These are phyloP conservation scores for Sardina pilchardus DNA, from an alignment of 2,113 vertebrate species.

Conservation along the genomic window DNA sequence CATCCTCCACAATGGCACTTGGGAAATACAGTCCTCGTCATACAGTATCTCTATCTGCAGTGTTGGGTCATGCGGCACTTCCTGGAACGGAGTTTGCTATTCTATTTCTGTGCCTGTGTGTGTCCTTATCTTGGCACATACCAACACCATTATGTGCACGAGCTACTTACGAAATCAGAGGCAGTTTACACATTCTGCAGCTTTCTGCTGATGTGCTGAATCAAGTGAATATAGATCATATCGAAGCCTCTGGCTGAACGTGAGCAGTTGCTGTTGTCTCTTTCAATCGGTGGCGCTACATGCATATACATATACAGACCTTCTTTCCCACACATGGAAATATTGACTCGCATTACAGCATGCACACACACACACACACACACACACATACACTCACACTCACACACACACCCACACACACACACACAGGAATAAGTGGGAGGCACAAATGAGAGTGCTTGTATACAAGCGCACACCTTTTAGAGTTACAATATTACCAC, in stretches of 20 bases:
- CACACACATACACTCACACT: background rate
- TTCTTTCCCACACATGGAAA: background rate
- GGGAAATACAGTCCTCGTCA: background rate
- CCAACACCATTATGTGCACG: background rate
- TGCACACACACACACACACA: background rate
- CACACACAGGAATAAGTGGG: background rate
- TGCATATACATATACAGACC: background rate
- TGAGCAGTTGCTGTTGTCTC: background rate
- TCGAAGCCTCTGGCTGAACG: background rate
- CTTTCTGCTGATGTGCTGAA: background rate
- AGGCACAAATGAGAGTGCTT: constrained; percentile 14
- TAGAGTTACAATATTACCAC: constrained; percentile 13
- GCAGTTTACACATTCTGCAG: background rate
- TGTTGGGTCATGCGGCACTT: background rate
- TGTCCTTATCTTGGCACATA: background rate
- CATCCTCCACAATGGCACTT: background rate
- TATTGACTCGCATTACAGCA: background rate
- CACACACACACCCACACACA: constrained; percentile 9
- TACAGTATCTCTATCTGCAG: constrained; percentile 4
- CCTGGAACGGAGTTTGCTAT: background rate
- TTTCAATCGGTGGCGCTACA: background rate
- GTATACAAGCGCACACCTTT: background rate
- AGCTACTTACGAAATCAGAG: background rate
- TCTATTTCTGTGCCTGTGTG: background rate
- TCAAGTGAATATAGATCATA: background rate